These are phyloP conservation scores for Eumerus sabulonum DNA, from an alignment of 2,888 invertebrate genomes.

Conservation along the genomic window DNA sequence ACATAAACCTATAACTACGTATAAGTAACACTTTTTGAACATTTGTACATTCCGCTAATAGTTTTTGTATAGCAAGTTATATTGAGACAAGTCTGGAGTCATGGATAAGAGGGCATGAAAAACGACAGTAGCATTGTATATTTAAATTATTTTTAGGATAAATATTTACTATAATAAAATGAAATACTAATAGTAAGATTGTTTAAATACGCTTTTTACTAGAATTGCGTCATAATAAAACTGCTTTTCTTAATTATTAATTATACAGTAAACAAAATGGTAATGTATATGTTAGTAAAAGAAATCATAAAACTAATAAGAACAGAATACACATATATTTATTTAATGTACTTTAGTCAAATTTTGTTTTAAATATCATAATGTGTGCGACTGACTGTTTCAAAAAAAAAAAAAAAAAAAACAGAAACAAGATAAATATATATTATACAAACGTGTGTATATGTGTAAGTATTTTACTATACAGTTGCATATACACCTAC, in stretches of 20 bases:
- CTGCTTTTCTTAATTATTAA: too few species aligned
- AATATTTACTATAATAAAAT: slow-evolving; percentile 30
- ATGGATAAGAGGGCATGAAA: too few species aligned
- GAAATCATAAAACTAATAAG: slow-evolving; percentile 17
- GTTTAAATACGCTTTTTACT: slow-evolving; percentile 62
- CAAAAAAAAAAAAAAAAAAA: slow-evolving; percentile 34
- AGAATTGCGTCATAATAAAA: slow-evolving; percentile 50
- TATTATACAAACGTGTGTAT: slow-evolving; percentile 34
- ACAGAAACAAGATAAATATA: slow-evolving; percentile 50
- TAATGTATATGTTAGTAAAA: slow-evolving; percentile 38
- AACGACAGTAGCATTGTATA: not conserved
- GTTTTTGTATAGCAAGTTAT: not conserved
- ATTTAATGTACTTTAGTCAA: slow-evolving; percentile 57
- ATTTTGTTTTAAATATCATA: slow-evolving; percentile 54
- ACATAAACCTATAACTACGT: too few species aligned
- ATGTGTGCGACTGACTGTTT: slow-evolving; percentile 69
- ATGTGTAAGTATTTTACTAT: slow-evolving; percentile 44
- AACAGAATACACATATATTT: slow-evolving; percentile 8
- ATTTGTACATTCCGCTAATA: too few species aligned
- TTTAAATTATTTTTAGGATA: slow-evolving; percentile 37
- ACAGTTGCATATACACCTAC: slow-evolving; percentile 4
- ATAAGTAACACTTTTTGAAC: too few species aligned
- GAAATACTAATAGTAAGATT: slow-evolving; percentile 25
- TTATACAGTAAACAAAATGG: slow-evolving; percentile 42
- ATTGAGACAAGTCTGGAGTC: too few species aligned